A percentile compares a stretch with the other conserved stretches of the same genome.
Evolutionary conservation across 2,888 invertebrate species (phyloP).

Genomic region (Coenonympha glycerion): DNA sequence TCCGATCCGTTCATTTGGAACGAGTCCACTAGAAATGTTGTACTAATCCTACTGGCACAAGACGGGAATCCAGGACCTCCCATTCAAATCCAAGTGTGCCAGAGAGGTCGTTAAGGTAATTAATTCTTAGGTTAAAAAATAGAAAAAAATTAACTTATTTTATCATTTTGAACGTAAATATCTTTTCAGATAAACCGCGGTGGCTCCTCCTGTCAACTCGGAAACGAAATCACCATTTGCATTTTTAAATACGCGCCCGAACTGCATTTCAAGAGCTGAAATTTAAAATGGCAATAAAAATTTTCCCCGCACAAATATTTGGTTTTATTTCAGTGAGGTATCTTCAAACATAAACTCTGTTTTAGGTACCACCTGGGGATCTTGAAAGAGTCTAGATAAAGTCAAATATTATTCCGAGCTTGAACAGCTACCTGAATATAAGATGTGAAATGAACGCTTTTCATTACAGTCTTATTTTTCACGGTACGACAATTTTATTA

Average conservation of each 20-base stretch:
- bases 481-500: neutral
- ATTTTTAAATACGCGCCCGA: slow-evolving; percentile 69
- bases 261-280: slow-evolving; percentile 48
- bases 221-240: slow-evolving; percentile 59
- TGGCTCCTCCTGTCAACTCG: slow-evolving; percentile 49
- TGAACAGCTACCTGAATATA: too few species aligned
- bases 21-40: too few species aligned
- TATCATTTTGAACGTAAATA: slow-evolving; percentile 5
- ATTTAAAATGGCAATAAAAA: slow-evolving; percentile 12
- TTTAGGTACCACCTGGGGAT: slow-evolving; percentile 12
- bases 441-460: slow-evolving; percentile 8
- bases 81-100: too few species aligned
- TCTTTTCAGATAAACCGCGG: slow-evolving; percentile 49
- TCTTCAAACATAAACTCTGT: slow-evolving; percentile 11
- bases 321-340: slow-evolving; percentile 14
- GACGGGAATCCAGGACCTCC: too few species aligned
- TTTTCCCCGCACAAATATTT: slow-evolving; percentile 4
- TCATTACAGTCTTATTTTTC: slow-evolving; percentile 5
- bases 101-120: too few species aligned
- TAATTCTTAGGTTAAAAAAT: too few species aligned
- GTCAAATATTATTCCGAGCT: slow-evolving; percentile 10
- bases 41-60: too few species aligned
- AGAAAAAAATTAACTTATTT: neutral
- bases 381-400: slow-evolving; percentile 11
- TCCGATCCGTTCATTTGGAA: too few species aligned